phyloP scores from a whole-genome alignment of 2,113 vertebrate genomes.

The Turdus rufiventris region DNA sequence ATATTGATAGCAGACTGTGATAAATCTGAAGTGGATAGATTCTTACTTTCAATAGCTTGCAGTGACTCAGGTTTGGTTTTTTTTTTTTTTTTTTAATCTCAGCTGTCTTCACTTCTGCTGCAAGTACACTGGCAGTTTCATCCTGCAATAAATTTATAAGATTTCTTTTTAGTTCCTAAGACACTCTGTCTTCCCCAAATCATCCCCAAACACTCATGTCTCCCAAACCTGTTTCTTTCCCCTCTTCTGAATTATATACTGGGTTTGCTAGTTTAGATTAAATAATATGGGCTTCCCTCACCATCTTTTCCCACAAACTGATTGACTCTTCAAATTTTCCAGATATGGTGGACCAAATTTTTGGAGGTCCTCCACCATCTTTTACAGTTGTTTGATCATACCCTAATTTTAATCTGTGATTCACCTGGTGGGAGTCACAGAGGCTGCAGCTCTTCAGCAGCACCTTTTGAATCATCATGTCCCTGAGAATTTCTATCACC shows the following conservation, averaged over 20 bases:
- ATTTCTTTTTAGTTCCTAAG: background rate
- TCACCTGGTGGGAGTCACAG: background rate
- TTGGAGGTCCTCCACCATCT: background rate
- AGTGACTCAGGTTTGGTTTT: background rate
- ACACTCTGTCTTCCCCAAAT: background rate
- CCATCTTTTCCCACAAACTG: background rate
- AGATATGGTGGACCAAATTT: background rate
- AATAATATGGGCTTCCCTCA: fast-evolving
- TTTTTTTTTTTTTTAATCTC: background rate
- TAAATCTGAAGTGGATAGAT: background rate
- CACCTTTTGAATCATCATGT: background rate
- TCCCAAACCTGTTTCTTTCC: background rate
- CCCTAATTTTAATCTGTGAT: background rate
- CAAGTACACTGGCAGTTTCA: background rate
- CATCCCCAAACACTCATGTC: fast-evolving
- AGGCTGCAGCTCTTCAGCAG: background rate
- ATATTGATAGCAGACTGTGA: background rate
- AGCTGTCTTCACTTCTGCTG: background rate
- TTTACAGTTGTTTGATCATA: background rate
- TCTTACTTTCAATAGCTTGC: background rate
- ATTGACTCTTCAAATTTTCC: background rate
- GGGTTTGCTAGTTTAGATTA: background rate
- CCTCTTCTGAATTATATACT: background rate
- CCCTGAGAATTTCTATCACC: background rate
- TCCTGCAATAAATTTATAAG: background rate